These are phyloP conservation scores for Eurypyga helias DNA, from an alignment of 2,113 vertebrate species.

Conservation along the genomic window DNA sequence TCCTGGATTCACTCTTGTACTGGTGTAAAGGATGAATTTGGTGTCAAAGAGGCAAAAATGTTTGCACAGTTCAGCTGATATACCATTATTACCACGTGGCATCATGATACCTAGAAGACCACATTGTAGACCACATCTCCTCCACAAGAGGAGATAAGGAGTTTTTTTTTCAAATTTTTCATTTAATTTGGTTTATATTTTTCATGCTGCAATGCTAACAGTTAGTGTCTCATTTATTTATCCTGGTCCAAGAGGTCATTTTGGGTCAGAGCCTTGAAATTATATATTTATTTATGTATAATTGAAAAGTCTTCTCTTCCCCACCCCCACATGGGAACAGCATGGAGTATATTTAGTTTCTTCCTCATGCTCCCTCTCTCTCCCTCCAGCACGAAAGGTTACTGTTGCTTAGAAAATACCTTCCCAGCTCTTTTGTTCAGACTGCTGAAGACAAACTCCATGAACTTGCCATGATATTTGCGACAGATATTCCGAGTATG, in stretches of 20 bases:
- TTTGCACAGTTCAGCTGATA: neutral
- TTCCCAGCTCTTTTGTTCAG: neutral
- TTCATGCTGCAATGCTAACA: neutral
- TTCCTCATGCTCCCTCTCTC: neutral
- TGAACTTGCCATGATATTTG: neutral
- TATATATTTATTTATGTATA: slow-evolving; percentile 54
- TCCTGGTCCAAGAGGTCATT: slow-evolving; percentile 16
- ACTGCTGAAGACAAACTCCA: neutral
- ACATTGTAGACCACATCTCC: no score
- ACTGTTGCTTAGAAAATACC: neutral
- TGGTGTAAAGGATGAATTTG: neutral
- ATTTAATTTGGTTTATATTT: slow-evolving; percentile 25
- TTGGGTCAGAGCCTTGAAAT: slow-evolving; percentile 32
- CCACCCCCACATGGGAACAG: neutral
- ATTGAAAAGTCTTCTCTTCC: slow-evolving; percentile 29
- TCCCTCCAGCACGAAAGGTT: neutral
- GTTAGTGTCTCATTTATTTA: slow-evolving; percentile 48
- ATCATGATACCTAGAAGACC: neutral
- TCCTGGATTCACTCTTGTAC: neutral
- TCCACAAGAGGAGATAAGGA: neutral
- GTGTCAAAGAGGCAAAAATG: neutral
- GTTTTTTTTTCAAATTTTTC: neutral
- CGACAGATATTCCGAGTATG: neutral
- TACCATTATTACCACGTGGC: neutral
- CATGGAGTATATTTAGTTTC: slow-evolving; percentile 48